These are phyloP conservation scores for Sturmia bella DNA, from an alignment of 2,888 invertebrate species.

Conservation along the genomic window DNA sequence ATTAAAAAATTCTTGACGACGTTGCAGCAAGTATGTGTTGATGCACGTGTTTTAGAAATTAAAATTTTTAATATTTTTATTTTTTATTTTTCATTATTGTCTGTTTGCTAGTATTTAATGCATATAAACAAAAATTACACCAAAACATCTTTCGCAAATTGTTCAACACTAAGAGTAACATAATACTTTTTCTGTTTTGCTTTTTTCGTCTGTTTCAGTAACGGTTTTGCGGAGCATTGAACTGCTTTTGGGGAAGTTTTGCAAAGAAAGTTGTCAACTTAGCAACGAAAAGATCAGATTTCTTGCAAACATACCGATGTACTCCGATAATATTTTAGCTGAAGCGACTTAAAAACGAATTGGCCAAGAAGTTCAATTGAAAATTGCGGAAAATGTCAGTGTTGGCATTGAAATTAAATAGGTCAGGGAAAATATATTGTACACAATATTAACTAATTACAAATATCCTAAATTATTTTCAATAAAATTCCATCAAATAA, in stretches of 20 bases:
- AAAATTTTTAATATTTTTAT: no score
- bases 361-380: not conserved
- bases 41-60: no score
- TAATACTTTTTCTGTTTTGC: constrained; percentile 16
- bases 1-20: no score
- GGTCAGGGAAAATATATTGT: constrained; percentile 30
- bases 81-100: no score
- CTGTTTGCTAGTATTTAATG: not conserved
- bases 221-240: constrained; percentile 51
- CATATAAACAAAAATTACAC: not conserved
- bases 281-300: constrained; percentile 42
- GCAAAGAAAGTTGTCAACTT: constrained; percentile 13
- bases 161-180: constrained; percentile 1
- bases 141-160: constrained; percentile 13
- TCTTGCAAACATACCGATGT: not conserved
- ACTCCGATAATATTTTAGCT: not conserved
- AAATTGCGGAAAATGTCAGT: not conserved
- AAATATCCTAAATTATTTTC: no score
- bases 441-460: no score
- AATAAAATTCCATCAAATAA: no score
- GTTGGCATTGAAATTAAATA: constrained; percentile 25
- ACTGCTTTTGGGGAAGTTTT: constrained; percentile 31
- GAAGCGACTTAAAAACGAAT: constrained; percentile 2
- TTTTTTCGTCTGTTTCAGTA: constrained; percentile 27
- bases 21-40: no score